Conservation (phyloP, 2,888 invertebrate genomes). For the Bedellia somnulentella region DNA sequence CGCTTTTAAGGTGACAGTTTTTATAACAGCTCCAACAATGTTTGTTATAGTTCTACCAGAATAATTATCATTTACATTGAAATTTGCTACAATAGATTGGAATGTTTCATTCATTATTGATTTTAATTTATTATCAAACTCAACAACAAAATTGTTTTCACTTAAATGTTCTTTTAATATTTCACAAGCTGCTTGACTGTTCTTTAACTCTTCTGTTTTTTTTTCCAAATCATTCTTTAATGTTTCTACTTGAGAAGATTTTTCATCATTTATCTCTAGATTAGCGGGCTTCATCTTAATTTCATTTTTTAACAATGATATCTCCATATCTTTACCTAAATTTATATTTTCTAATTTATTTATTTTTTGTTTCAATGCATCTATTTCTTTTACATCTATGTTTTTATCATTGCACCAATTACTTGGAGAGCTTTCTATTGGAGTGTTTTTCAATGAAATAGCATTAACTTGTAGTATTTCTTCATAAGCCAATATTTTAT, state of each 20-base stretch:
- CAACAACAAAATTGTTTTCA: constrained; percentile 10
- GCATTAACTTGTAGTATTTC: constrained; percentile 22
- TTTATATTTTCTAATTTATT: constrained; percentile 16
- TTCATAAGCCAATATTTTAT: constrained; percentile 39
- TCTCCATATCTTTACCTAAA: constrained; percentile 18
- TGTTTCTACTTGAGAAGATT: constrained; percentile 15
- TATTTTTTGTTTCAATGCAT: constrained; percentile 15
- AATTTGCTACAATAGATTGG: constrained; percentile 29
- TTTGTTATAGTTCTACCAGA: constrained; percentile 29
- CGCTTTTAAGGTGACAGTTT: constrained; percentile 31
- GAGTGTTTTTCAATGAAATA: too few species aligned
- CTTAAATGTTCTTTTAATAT: constrained; percentile 13
- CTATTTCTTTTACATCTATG: too few species aligned
- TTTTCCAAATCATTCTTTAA: constrained; percentile 15
- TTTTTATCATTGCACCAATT: too few species aligned
- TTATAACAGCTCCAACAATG: constrained; percentile 30
- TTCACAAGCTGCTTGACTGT: constrained; percentile 9
- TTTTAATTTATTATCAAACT: constrained; percentile 20
- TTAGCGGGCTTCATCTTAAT: too few species aligned
- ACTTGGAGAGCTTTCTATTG: too few species aligned
- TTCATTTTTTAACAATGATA: constrained; percentile 19
- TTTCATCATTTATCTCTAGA: too few species aligned
- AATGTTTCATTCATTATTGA: constrained; percentile 43
- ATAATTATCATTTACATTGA: constrained; percentile 26
- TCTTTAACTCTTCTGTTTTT: constrained; percentile 15